Percentiles rank a stretch among this genome's conserved stretches.
Conservation (phyloP, 2,888 invertebrate species). For the Agriopis marginaria region DNA sequence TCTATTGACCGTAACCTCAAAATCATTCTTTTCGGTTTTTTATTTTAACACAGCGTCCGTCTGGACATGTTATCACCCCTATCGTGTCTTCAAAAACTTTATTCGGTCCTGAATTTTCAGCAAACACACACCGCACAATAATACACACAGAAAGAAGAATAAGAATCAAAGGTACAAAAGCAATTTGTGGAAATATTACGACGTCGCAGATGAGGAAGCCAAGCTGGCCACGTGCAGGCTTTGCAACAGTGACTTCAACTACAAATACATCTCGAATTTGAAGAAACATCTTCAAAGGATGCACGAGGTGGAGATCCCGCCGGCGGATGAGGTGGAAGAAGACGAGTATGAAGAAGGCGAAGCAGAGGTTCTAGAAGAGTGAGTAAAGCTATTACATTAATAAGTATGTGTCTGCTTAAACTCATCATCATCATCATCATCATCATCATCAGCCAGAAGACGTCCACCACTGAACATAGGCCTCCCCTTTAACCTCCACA, state of each 20-base stretch:
- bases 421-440: too few relatives aligned
- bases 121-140: not conserved
- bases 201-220: not conserved
- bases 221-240: constrained; percentile 2
- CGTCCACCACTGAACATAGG: too few relatives aligned
- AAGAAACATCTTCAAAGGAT: constrained; percentile 11
- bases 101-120: not conserved
- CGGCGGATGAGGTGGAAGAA: not conserved
- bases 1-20: too few relatives aligned
- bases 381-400: not conserved
- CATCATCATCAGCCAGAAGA: too few relatives aligned
- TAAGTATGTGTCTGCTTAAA: too few relatives aligned
- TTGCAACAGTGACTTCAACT: not conserved
- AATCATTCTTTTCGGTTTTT: too few relatives aligned
- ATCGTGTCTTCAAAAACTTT: not conserved
- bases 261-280: not conserved
- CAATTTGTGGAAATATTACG: not conserved
- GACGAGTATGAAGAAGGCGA: not conserved
- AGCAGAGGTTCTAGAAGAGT: constrained; percentile 5
- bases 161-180: not conserved
- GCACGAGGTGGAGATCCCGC: not conserved
- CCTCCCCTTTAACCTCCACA: too few relatives aligned
- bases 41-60: too few relatives aligned
- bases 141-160: too few relatives aligned
- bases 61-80: too few relatives aligned